These are phyloP conservation scores for Ophioninae sp. DNA, from an alignment of 2,888 invertebrate species.

Conservation along the genomic window DNA sequence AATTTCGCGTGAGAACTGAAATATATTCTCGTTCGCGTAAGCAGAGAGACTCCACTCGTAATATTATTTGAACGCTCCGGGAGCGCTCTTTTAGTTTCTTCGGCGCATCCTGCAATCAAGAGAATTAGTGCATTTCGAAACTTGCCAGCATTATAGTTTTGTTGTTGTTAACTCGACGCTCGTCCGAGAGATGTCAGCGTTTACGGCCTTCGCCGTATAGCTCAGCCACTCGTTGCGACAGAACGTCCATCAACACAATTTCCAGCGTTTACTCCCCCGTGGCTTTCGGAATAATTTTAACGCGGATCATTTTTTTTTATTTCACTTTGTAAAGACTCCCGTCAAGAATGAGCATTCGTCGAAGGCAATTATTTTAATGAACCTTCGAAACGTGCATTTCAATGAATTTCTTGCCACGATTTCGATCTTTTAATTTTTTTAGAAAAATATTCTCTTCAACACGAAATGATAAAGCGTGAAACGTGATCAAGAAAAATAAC, in stretches of 20 bases:
- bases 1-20: conserved; percentile 18
- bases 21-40: conserved; percentile 17
- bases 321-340: background rate
- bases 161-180: background rate
- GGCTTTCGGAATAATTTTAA: conserved; percentile 24
- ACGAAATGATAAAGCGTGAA: too few relatives aligned
- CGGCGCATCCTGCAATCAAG: conserved; percentile 48
- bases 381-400: background rate
- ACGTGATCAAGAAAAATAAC: too few relatives aligned
- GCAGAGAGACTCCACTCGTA: conserved; percentile 12
- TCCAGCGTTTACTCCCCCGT: conserved; percentile 27
- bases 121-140: conserved; percentile 55
- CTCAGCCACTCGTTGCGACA: background rate
- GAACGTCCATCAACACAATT: conserved; percentile 4
- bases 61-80: conserved; percentile 25
- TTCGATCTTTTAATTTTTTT: background rate
- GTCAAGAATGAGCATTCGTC: background rate
- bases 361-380: background rate
- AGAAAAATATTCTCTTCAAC: background rate
- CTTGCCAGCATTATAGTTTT: conserved; percentile 17
- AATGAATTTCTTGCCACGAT: background rate
- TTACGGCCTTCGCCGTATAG: background rate
- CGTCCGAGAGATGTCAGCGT: conserved; percentile 27
- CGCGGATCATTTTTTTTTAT: background rate
- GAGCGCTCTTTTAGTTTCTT: conserved; percentile 29